phyloP scores from a whole-genome alignment of 2,797 vertebrate genomes.

The Pterois miles region DNA sequence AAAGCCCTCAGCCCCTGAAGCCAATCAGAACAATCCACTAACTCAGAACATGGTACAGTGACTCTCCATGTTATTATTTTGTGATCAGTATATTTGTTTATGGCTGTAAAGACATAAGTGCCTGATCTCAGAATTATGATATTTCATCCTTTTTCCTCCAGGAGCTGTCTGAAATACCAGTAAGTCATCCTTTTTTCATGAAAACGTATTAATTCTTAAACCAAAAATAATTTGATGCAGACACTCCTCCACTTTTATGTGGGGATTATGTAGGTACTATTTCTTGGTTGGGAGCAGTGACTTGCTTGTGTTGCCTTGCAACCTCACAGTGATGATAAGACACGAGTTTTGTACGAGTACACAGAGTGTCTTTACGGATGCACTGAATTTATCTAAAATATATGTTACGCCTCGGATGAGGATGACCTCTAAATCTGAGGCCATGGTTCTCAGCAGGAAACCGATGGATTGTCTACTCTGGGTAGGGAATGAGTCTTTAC shows the following conservation, averaged over 20 bases:
- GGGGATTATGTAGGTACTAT: too few relatives aligned
- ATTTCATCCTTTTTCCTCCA: conserved; percentile 45
- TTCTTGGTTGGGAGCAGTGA: neutral
- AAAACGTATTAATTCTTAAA: neutral
- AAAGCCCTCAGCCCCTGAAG: conserved; percentile 82
- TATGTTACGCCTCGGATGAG: too few relatives aligned
- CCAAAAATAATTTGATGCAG: neutral
- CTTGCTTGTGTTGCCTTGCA: neutral
- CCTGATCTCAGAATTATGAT: neutral
- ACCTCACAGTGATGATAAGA: neutral
- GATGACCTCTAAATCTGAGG: too few relatives aligned
- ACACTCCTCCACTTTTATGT: too few relatives aligned
- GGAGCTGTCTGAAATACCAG: conserved; percentile 90
- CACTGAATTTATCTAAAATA: too few relatives aligned
- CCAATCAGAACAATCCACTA: conserved; percentile 44
- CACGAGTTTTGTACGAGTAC: too few relatives aligned
- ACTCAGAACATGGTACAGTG: conserved; percentile 87
- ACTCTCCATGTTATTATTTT: neutral
- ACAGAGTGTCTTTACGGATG: too few relatives aligned
- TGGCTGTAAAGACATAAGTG: neutral
- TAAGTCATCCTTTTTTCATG: conserved; percentile 72
- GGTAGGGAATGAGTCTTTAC: too few relatives aligned
- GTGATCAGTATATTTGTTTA: neutral
- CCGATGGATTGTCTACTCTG: too few relatives aligned
- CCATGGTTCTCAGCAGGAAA: too few relatives aligned